Evolutionary conservation across 2,113 vertebrate genomes (phyloP), one percentile per base, ranked within the genome.

Genomic region (Tautogolabrus adspersus): DNA sequence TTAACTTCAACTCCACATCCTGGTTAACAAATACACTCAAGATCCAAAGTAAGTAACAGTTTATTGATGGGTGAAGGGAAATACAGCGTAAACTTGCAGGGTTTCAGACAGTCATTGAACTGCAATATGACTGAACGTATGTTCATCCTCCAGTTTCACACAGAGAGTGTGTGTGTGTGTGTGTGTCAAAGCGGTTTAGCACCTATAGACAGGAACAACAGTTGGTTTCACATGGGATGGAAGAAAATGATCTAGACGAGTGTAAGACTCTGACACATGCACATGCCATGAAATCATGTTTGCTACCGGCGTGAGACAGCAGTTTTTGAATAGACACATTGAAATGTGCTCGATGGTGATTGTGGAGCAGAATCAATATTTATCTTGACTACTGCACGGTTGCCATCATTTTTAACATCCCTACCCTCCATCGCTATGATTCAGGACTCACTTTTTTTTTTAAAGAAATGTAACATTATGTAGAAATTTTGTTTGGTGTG

Each of bases 51-150:
- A 73, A 82, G 73, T 49, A 54, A 61, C 59, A 76, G 64, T 54
- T 44, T 46, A 61, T 38, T n/a, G 9, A 34, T 6, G n/a, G 3
- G 21, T 52, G 34, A 23, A 59, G 37, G 67, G 72, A 80, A 59
- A 46, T 30, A 55, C 37, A 40, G 65, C 40, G 66, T 77, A 60
- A 66, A 40, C 37, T 61, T 58, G 72, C 13, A 59, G 52, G 64
- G 56, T 57, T 71, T 60, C 59, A 77, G 68, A 64, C 75, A 82
- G 51, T 62, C 59, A 75, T 72, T 79, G 69, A 58, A 65, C 65
- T 19, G 3, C 54, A 72, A 13, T 2, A 23, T 5, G 37, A 64
- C 49, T 66, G 22, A 82, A 65, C 47, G 81, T 66, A 46, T 46
- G 72, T 42, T 81, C 40, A 68, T 10, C 46, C 68, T 75, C 30